Evolutionary conservation across 2,888 invertebrate genomes (phyloP).

Genomic region (Lochmaea crataegi): DNA sequence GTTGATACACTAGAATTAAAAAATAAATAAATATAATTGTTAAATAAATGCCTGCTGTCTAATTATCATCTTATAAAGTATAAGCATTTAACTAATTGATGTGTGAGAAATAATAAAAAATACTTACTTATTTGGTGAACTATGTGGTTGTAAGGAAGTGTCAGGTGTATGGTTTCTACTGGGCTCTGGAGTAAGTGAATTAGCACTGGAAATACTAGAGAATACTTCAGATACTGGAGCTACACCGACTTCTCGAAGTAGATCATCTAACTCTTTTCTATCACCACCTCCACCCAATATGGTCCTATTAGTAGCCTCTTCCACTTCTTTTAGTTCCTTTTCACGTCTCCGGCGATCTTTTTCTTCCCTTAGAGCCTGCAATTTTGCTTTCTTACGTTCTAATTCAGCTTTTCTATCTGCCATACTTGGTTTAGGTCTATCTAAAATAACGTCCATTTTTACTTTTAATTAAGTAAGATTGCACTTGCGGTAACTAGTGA

Average conservation of each 20-base stretch:
- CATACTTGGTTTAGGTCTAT: slow-evolving; percentile 67
- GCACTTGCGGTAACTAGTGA: slow-evolving; percentile 34
- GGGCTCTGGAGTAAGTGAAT: slow-evolving; percentile 83
- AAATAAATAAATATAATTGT: neutral
- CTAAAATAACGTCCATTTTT: slow-evolving; percentile 53
- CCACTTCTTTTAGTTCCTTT: slow-evolving; percentile 89
- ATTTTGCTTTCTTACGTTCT: slow-evolving; percentile 91
- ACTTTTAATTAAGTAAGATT: slow-evolving; percentile 13
- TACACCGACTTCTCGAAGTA: slow-evolving; percentile 87
- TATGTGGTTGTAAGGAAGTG: slow-evolving; percentile 78
- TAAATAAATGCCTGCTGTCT: too few species aligned
- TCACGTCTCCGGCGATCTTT: slow-evolving; percentile 87
- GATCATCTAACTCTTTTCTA: slow-evolving; percentile 83
- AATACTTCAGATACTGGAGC: slow-evolving; percentile 89
- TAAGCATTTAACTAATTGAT: neutral
- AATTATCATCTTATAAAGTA: too few species aligned
- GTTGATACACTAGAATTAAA: slow-evolving; percentile 60
- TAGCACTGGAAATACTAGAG: slow-evolving; percentile 84
- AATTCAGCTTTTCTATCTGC: slow-evolving; percentile 92
- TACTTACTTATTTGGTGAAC: slow-evolving; percentile 68
- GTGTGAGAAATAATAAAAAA: neutral
- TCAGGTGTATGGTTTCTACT: slow-evolving; percentile 84
- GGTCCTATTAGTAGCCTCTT: slow-evolving; percentile 72
- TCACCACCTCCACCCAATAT: slow-evolving; percentile 66
- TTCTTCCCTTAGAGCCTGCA: slow-evolving; percentile 89